Conservation (phyloP, 2,797 vertebrate genomes). For the Antennarius maculatus region DNA sequence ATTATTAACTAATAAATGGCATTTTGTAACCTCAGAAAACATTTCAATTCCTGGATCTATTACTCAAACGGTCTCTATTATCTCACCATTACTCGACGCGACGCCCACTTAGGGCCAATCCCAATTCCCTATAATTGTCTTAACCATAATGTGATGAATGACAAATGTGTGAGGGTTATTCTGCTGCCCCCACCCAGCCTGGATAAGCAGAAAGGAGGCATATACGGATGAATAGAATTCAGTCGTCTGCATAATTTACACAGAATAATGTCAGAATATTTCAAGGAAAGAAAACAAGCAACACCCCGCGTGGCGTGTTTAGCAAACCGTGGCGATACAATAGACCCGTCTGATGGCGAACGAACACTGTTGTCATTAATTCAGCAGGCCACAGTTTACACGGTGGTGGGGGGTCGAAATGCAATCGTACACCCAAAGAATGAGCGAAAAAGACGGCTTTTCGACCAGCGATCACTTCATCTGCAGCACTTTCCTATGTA, state of each 20-base stretch:
- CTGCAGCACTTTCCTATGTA: background rate
- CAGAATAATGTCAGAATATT: background rate
- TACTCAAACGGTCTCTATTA: background rate
- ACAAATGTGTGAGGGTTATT: background rate
- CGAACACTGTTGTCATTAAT: conserved; percentile 45
- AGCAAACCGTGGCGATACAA: conserved; percentile 42
- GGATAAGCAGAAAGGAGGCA: background rate
- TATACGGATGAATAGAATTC: background rate
- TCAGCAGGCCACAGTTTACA: conserved; percentile 43
- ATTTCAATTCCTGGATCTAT: background rate
- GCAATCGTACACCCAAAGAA: conserved; percentile 14
- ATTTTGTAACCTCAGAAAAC: background rate
- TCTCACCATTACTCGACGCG: background rate
- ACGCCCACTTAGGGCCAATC: too few relatives aligned
- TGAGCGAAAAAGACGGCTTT: conserved; percentile 12
- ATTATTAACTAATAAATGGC: background rate
- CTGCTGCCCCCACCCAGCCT: background rate
- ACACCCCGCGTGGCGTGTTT: conserved; percentile 8
- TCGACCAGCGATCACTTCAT: too few relatives aligned
- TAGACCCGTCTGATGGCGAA: conserved; percentile 47
- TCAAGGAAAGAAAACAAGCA: conserved; percentile 1
- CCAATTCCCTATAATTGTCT: too few relatives aligned
- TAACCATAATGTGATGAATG: too few relatives aligned
- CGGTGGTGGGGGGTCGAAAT: conserved; percentile 30
- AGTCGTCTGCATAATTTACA: background rate